These are phyloP conservation scores for Leptopterna dolabrata DNA, from an alignment of 2,888 invertebrate species.

Conservation along the genomic window DNA sequence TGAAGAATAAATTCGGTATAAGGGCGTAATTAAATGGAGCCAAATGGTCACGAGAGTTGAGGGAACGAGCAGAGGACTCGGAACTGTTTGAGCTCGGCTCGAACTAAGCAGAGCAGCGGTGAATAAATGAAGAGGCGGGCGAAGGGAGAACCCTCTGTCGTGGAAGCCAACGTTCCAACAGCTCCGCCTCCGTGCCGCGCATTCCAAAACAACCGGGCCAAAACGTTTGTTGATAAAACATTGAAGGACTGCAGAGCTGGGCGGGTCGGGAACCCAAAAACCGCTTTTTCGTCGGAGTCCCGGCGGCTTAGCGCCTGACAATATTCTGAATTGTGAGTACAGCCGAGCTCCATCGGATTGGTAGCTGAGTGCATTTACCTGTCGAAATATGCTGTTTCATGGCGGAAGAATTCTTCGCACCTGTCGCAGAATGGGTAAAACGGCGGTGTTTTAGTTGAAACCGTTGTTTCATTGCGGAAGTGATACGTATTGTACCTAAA, in stretches of 20 bases:
- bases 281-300: neutral
- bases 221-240: slow-evolving; percentile 7
- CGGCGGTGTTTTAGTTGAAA: no score
- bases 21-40: neutral
- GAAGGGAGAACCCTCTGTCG: neutral
- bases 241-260: neutral
- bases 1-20: neutral
- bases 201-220: neutral
- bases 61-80: neutral
- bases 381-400: no score
- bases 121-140: neutral
- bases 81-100: slow-evolving; percentile 3
- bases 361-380: no score
- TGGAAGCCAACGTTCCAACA: neutral
- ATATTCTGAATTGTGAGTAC: neutral
- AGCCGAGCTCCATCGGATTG: no score
- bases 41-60: neutral
- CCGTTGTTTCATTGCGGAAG: no score
- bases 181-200: neutral
- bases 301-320: neutral
- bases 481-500: no score
- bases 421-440: no score
- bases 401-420: no score
- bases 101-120: neutral
- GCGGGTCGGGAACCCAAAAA: neutral